A percentile compares a stretch with the other conserved stretches of the same genome.
These are phyloP conservation scores for Leiothrix lutea DNA, from an alignment of 2,113 vertebrate species.

Conservation along the genomic window DNA sequence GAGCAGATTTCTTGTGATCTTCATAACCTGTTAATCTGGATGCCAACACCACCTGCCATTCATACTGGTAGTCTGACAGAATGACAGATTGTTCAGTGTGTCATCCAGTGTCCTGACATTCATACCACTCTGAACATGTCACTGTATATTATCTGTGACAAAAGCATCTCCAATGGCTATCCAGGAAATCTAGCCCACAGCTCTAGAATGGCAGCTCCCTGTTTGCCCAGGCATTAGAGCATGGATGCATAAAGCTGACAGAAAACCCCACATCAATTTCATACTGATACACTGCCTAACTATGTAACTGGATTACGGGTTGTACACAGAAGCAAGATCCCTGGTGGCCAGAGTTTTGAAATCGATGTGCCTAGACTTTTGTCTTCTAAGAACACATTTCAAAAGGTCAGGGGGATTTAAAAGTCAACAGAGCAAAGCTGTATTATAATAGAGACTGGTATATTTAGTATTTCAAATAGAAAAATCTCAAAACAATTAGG, in stretches of 20 bases:
- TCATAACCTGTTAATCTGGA: neutral
- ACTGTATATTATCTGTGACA: neutral
- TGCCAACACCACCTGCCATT: neutral
- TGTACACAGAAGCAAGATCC: neutral
- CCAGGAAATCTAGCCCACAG: neutral
- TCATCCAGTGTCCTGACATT: neutral
- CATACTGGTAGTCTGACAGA: neutral
- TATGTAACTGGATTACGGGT: neutral
- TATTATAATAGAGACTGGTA: neutral
- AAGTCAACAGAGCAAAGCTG: neutral
- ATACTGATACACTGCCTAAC: neutral
- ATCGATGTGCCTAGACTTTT: neutral
- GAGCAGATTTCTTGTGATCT: neutral
- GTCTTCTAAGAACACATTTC: neutral
- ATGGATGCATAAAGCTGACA: neutral
- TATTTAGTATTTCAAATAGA: neutral
- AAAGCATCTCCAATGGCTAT: neutral
- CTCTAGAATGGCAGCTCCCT: neutral
- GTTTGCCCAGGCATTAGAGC: neutral
- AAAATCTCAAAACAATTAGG: neutral
- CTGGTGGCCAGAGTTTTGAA: neutral
- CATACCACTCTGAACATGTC: neutral
- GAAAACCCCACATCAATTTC: neutral
- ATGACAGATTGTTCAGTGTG: neutral
- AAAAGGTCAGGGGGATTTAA: neutral